Evolutionary conservation across 2,888 invertebrate species (phyloP).

Genomic region (Arge pagana): DNA sequence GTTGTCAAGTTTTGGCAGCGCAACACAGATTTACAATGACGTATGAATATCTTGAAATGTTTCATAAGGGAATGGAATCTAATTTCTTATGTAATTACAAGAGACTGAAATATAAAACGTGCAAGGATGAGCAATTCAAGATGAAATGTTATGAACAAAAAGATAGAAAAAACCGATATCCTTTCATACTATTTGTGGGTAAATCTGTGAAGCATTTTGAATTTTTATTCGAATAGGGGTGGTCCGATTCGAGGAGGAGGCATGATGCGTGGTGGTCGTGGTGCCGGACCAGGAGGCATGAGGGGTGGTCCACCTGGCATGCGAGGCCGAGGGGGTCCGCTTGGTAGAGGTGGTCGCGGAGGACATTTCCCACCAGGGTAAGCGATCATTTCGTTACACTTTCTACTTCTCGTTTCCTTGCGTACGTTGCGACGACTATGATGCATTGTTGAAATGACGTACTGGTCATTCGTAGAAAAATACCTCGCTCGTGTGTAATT

Average conservation of each 20-base stretch:
- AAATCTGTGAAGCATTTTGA: no score
- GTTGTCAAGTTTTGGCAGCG: no score
- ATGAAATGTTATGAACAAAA: no score
- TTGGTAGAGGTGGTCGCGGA: slow-evolving; percentile 49
- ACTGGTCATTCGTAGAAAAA: background rate
- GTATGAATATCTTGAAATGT: no score
- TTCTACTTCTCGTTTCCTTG: no score
- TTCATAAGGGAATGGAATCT: no score
- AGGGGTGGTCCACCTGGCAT: slow-evolving; percentile 53
- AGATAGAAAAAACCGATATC: no score
- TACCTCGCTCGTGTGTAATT: background rate
- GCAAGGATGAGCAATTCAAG: no score
- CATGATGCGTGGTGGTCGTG: slow-evolving; percentile 52
- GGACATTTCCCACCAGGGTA: slow-evolving; percentile 55
- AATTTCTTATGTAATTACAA: no score
- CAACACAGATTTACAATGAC: no score
- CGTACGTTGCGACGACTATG: background rate
- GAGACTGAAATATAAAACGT: no score
- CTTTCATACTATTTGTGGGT: no score
- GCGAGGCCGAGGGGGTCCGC: slow-evolving; percentile 52
- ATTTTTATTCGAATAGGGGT: slow-evolving; percentile 40
- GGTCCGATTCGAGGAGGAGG: slow-evolving; percentile 50
- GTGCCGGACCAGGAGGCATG: slow-evolving; percentile 52
- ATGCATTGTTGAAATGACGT: background rate
- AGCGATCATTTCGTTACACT: slow-evolving; percentile 8